Base-by-base conservation (phyloP, 2,797 vertebrate genomes). In the Florisuga fusca region DNA sequence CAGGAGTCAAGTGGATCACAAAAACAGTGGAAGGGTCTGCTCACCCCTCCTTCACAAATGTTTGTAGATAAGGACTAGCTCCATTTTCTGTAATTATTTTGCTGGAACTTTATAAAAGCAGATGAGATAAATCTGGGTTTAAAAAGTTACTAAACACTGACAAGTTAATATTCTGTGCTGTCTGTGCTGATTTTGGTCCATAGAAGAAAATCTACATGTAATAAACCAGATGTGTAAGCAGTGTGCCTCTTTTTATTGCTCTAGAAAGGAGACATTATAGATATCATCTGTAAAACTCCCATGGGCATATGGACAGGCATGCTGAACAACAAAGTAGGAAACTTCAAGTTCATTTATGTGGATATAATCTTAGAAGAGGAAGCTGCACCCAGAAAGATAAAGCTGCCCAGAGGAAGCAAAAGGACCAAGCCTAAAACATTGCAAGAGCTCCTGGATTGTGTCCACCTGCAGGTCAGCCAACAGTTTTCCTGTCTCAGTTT, bases 331-430 rank as follows among this genome's bases (percentile, higher is more conserved):
- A 99, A 98, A 95, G 96, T 98, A 33, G 99, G 99, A 69, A 98
- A 97, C 92, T 99, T 99, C 96, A 99, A 99, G 97, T 99, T 99
- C 91, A 99, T 99, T 97, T 99, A 99, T 0, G 99, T 99, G 87
- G 98, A 99, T 58, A 81, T 99, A 54, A 96, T 99, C 67, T 92
- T 96, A 48, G 98, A 99, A 96, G 98, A 98, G 64, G 98, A 97
- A 91, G 93, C 87, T 13, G 95, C 94, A 29, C 97, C 97, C 26
- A 98, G 97, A 61, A 99, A 98, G 95, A 97, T 73, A 89, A 97
- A 98, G 94, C 92, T 97, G 9, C 98, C 94, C 34, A 95, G 89
- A 86, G 97, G 83, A 87, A 98, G 97, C 88, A 98, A 96, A 84
- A 97, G 80, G 46, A 98, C 98, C 80, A 98, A 98, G 58, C 98